Conservation (phyloP, 2,113 vertebrate species). For the Tetrao urogallus region DNA sequence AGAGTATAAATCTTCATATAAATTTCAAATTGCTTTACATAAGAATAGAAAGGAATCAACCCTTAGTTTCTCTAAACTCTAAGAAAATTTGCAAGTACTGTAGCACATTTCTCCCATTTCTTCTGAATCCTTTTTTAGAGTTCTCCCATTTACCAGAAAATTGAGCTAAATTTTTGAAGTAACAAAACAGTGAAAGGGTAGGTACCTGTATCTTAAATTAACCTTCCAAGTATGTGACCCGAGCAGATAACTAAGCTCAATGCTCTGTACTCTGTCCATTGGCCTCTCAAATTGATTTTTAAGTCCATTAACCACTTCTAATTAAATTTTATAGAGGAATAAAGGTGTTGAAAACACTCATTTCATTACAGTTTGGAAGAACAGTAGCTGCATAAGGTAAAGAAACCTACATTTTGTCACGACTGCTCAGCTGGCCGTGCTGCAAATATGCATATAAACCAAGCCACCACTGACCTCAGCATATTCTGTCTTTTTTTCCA, state of each 20-base stretch:
- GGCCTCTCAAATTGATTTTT: neutral
- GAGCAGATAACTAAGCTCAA: neutral
- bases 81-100: neutral
- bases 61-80: neutral
- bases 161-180: neutral
- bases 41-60: neutral
- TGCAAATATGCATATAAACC: neutral
- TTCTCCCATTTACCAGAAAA: neutral
- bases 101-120: neutral
- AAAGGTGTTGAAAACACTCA: neutral
- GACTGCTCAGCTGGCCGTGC: neutral
- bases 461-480: fast-evolving
- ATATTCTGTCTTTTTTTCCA: neutral
- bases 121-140: neutral
- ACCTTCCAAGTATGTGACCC: neutral
- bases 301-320: neutral
- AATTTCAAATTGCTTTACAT: neutral
- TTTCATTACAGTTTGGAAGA: neutral
- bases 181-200: neutral
- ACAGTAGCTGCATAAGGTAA: neutral
- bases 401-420: neutral
- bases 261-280: neutral
- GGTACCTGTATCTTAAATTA: neutral
- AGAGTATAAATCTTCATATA: neutral
- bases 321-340: neutral